These are phyloP conservation scores for Squalus acanthias DNA, from an alignment of 2,797 vertebrate species.

Conservation along the genomic window DNA sequence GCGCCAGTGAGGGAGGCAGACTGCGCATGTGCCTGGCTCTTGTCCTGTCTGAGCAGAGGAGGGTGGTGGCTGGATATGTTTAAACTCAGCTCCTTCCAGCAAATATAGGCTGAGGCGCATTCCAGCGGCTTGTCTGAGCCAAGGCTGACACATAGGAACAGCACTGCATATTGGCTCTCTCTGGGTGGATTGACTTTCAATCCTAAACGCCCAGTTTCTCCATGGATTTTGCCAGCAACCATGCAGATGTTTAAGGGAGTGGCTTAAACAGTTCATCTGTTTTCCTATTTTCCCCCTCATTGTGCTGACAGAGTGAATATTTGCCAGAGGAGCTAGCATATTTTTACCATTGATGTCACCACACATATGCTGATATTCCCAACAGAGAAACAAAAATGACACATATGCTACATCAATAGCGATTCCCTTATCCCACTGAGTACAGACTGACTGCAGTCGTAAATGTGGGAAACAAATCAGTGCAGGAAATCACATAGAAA, in stretches of 20 bases:
- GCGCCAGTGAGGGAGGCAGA: background rate
- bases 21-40: background rate
- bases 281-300: background rate
- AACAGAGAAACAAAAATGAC: background rate
- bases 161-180: background rate
- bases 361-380: background rate
- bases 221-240: background rate
- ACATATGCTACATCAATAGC: background rate
- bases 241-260: background rate
- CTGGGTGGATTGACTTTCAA: background rate
- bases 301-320: background rate
- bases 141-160: background rate
- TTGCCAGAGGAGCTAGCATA: background rate
- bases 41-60: background rate
- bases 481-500: background rate
- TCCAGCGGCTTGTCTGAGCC: background rate
- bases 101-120: background rate
- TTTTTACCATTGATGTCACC: background rate
- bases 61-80: background rate
- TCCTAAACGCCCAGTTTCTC: background rate
- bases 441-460: background rate
- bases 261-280: background rate
- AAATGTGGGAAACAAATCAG: background rate
- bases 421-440: background rate
- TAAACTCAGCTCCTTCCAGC: background rate